Conservation (phyloP, 2,888 invertebrate species). For the Calameuta idolon region DNA sequence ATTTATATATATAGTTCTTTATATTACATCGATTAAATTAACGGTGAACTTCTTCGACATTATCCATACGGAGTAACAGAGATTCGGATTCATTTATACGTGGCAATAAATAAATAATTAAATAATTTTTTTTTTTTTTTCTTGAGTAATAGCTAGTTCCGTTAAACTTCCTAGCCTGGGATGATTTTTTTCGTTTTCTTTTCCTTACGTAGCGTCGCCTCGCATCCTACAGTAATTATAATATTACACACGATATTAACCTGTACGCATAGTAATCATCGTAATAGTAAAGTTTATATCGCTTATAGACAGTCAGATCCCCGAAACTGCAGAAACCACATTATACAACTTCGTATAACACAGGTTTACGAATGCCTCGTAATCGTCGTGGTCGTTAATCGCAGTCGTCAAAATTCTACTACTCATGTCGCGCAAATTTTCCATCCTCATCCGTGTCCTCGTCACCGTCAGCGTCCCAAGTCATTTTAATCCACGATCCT, state of each 20-base stretch:
- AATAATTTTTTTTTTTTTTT: constrained; percentile 50
- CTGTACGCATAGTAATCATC: constrained; percentile 62
- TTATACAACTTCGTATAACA: constrained; percentile 14
- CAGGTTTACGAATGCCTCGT: constrained; percentile 22
- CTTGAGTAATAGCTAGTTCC: constrained; percentile 56
- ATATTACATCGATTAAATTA: constrained; percentile 61
- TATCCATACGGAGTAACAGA: constrained; percentile 52
- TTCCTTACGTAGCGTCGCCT: constrained; percentile 51
- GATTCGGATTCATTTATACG: constrained; percentile 60
- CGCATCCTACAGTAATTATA: constrained; percentile 60
- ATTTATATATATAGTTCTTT: constrained; percentile 46
- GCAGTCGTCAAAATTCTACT: constrained; percentile 5
- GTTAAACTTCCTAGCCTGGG: constrained; percentile 46
- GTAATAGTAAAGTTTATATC: constrained; percentile 61
- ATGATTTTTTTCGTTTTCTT: constrained; percentile 29
- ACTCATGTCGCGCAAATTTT: too few species aligned
- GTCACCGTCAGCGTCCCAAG: constrained; percentile 16
- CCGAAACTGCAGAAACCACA: constrained; percentile 31
- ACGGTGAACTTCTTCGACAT: constrained; percentile 49
- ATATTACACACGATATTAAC: constrained; percentile 66
- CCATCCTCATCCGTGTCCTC: neutral
- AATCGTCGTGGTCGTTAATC: neutral
- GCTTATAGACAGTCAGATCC: constrained; percentile 54
- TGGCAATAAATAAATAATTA: constrained; percentile 67
- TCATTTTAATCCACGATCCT: constrained; percentile 21